Conservation (phyloP, 2,888 invertebrate species). For the Lomographa bimaculata region DNA sequence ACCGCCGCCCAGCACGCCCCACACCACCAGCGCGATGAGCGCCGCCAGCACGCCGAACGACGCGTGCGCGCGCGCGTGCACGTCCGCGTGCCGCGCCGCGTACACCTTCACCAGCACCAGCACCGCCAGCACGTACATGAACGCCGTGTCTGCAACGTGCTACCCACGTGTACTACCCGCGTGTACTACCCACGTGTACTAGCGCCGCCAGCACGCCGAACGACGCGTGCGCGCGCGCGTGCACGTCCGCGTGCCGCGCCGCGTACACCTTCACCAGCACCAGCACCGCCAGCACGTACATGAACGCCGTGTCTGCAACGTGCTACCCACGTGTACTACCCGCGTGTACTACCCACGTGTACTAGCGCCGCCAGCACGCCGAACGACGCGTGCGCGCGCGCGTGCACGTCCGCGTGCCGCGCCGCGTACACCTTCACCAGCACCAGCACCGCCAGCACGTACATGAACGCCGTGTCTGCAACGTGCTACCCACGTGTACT, state of each 20-base stretch:
- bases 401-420: background rate
- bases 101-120: constrained; percentile 95
- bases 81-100: constrained; percentile 94
- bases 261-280: background rate
- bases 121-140: constrained; percentile 96
- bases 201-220: no score
- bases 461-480: no score
- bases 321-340: constrained; percentile 37
- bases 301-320: no score
- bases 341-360: background rate
- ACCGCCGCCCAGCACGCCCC: constrained; percentile 87
- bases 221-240: no score
- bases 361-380: no score
- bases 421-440: background rate
- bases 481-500: no score
- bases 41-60: constrained; percentile 90
- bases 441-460: no score
- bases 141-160: constrained; percentile 89
- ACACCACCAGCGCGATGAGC: constrained; percentile 88
- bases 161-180: constrained; percentile 23
- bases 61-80: constrained; percentile 93
- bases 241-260: background rate
- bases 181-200: background rate
- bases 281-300: no score
- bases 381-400: no score